Evolutionary conservation across 2,797 vertebrate genomes (phyloP).

Genomic region (Chelon labrosus): DNA sequence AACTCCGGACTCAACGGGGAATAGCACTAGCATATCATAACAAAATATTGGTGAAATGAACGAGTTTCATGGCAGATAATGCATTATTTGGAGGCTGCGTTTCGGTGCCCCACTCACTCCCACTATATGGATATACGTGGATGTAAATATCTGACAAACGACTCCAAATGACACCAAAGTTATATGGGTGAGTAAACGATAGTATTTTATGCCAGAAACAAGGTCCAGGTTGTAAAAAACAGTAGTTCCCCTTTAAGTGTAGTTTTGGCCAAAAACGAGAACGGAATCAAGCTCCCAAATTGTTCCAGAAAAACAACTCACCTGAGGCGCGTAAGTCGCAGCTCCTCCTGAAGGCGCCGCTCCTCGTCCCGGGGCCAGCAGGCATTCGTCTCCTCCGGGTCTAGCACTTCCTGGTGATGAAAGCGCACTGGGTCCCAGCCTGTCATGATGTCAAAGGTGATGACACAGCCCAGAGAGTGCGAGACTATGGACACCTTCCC

Average conservation of each 20-base stretch:
- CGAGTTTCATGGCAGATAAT: too few species aligned
- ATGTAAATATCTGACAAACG: too few species aligned
- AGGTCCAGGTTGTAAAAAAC: too few species aligned
- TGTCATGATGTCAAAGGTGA: conserved; percentile 98
- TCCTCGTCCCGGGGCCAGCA: conserved; percentile 89
- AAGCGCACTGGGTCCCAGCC: conserved; percentile 95
- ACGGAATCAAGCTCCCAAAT: not conserved
- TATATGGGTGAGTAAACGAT: too few species aligned
- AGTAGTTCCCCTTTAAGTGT: not conserved
- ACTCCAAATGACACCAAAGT: too few species aligned
- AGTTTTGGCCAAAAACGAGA: not conserved
- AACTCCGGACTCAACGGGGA: too few species aligned
- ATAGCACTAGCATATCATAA: too few species aligned
- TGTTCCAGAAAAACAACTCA: conserved; percentile 61
- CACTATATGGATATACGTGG: too few species aligned
- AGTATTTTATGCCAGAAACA: too few species aligned
- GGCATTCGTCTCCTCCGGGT: conserved; percentile 86
- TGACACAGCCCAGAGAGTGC: conserved; percentile 96
- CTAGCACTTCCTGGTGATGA: conserved; percentile 89
- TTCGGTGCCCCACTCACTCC: too few species aligned
- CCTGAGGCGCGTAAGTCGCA: conserved; percentile 90
- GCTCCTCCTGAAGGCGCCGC: conserved; percentile 89
- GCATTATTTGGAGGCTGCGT: too few species aligned
- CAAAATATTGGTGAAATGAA: too few species aligned
- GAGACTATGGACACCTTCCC: conserved; percentile 98